phyloP scores from a whole-genome alignment of 2,888 invertebrate genomes.

The Dioctria rufipes region DNA sequence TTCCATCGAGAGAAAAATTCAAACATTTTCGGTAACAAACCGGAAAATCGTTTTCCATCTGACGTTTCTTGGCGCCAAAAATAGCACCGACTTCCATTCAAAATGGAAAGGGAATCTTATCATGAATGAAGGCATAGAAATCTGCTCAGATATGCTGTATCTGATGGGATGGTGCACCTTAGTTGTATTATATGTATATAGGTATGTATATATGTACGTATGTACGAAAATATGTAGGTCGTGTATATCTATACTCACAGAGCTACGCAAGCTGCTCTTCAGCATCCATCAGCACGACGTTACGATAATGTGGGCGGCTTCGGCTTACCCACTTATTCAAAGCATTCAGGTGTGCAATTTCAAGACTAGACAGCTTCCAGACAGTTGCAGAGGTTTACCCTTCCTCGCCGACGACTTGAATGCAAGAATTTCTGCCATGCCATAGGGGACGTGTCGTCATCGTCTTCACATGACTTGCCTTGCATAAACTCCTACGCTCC shows the following conservation, averaged over 20 bases:
- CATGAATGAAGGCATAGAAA: conserved; percentile 52
- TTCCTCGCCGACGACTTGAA: neutral
- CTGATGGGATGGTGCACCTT: conserved; percentile 39
- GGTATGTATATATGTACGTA: neutral
- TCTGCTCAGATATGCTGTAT: conserved; percentile 36
- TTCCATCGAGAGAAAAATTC: conserved; percentile 21
- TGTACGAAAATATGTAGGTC: conserved; percentile 15
- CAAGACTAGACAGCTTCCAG: conserved; percentile 55
- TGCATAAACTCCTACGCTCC: conserved; percentile 47
- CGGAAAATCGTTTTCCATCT: conserved; percentile 2
- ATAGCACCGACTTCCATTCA: conserved; percentile 43
- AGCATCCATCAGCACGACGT: conserved; percentile 2
- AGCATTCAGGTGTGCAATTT: conserved; percentile 55
- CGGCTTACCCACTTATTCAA: conserved; percentile 52
- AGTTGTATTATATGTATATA: no score
- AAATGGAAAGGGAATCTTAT: conserved; percentile 26
- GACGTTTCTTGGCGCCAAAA: conserved; percentile 41
- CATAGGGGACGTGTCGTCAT: conserved; percentile 44
- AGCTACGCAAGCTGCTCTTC: conserved; percentile 36
- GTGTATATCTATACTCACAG: conserved; percentile 35
- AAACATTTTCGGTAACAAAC: neutral
- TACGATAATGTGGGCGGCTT: conserved; percentile 56
- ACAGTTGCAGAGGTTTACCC: conserved; percentile 42
- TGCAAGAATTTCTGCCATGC: conserved; percentile 36
- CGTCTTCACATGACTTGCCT: conserved; percentile 52